phyloP scores from a whole-genome alignment of 2,113 vertebrate species.

The Leiothrix lutea region DNA sequence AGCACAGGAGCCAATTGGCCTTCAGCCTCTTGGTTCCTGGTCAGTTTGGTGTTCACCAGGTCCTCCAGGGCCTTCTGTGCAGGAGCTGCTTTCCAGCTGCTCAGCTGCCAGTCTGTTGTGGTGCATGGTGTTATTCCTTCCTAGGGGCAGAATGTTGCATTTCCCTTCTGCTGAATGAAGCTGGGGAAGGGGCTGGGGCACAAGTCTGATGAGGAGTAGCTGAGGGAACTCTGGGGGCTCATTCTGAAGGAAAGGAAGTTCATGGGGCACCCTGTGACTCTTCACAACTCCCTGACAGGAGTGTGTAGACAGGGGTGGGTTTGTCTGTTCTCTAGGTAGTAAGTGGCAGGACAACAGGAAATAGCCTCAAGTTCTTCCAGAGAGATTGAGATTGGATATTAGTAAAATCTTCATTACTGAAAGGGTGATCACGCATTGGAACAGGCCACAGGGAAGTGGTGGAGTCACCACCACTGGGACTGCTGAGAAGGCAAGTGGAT shows the following conservation, averaged over 20 bases:
- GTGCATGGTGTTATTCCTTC: background rate
- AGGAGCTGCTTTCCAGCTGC: background rate
- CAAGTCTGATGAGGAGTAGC: background rate
- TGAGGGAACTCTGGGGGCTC: background rate
- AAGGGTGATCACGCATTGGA: background rate
- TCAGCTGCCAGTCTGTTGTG: background rate
- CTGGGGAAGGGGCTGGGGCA: background rate
- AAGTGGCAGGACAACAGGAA: background rate
- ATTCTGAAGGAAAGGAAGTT: background rate
- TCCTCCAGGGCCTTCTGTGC: background rate
- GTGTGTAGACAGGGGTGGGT: background rate
- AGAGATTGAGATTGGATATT: background rate
- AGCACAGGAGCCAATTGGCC: background rate
- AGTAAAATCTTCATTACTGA: background rate
- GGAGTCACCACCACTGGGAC: background rate
- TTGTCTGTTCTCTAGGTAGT: no score
- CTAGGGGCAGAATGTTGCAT: background rate
- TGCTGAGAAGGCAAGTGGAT: background rate
- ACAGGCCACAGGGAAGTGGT: background rate
- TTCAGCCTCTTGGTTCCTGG: background rate
- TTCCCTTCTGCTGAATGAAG: background rate
- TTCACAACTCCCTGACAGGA: background rate
- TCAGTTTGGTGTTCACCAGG: background rate
- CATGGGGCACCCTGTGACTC: background rate
- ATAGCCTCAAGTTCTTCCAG: background rate